Conservation (phyloP, 2,888 invertebrate genomes). For the Hydriomena furcata region DNA sequence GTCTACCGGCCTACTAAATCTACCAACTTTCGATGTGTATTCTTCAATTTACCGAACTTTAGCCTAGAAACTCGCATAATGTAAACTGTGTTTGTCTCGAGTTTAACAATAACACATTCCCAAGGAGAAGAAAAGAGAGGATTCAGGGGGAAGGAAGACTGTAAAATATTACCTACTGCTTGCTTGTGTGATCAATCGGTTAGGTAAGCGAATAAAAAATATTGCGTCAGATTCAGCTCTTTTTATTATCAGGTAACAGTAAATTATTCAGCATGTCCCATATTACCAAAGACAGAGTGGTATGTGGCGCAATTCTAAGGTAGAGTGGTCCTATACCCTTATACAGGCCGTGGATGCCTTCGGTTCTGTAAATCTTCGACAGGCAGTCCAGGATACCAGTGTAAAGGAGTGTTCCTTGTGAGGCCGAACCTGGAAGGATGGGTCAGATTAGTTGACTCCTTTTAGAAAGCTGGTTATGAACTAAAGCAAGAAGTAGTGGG, state of each 20-base stretch:
- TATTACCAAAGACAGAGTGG: constrained; percentile 89
- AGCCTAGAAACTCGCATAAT: no score
- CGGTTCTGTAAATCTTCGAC: constrained; percentile 88
- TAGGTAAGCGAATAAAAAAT: constrained; percentile 18
- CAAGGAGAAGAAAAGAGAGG: no score
- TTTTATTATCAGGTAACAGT: constrained; percentile 52
- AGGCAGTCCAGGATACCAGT: constrained; percentile 90
- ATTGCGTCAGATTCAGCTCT: constrained; percentile 33
- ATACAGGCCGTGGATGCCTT: constrained; percentile 91
- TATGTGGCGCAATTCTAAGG: constrained; percentile 90
- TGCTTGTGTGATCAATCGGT: neutral
- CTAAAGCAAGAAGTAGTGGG: no score
- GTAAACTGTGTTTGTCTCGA: no score
- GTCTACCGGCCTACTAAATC: neutral
- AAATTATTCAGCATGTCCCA: constrained; percentile 85
- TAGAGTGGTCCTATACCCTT: constrained; percentile 91
- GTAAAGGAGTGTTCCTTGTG: constrained; percentile 86
- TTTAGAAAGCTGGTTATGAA: no score
- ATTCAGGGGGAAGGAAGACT: no score
- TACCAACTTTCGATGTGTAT: no score
- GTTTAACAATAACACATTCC: no score
- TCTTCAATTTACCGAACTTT: no score
- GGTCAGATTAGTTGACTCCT: neutral
- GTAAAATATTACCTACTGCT: no score
- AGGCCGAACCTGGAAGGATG: constrained; percentile 81